phyloP scores from a whole-genome alignment of 2,113 vertebrate genomes.

The Pollimyrus isidori region DNA sequence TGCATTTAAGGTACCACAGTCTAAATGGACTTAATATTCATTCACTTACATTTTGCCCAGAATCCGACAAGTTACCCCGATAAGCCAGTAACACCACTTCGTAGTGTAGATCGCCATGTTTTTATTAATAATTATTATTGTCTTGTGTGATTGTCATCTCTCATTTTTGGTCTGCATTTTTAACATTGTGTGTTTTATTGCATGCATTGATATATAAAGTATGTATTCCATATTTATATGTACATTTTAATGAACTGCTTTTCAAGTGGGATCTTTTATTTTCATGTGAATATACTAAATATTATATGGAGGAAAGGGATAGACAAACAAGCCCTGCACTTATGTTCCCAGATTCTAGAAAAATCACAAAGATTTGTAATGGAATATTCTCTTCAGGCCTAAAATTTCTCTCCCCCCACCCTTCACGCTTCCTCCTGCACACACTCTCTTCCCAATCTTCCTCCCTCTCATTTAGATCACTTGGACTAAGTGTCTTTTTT shows the following conservation, averaged over 20 bases:
- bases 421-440: not conserved
- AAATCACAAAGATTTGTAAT: not conserved
- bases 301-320: not conserved
- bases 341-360: not conserved
- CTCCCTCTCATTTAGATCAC: not conserved
- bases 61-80: too few species aligned
- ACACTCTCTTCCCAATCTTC: not conserved
- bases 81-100: too few species aligned
- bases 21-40: too few species aligned
- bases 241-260: not conserved
- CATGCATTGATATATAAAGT: not conserved
- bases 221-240: not conserved
- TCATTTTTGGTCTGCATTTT: not conserved
- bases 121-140: conserved; percentile 31
- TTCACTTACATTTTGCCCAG: too few species aligned
- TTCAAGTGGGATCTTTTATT: not conserved
- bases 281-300: not conserved
- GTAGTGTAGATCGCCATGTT: conserved; percentile 28
- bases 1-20: too few species aligned
- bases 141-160: not conserved
- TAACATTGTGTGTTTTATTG: not conserved
- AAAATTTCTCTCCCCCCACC: not conserved
- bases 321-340: not conserved
- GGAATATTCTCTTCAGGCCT: conserved; percentile 5
- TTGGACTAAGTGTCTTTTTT: not conserved